Evolutionary conservation across 2,113 vertebrate genomes (phyloP).

Genomic region (Manacus vitellinus): DNA sequence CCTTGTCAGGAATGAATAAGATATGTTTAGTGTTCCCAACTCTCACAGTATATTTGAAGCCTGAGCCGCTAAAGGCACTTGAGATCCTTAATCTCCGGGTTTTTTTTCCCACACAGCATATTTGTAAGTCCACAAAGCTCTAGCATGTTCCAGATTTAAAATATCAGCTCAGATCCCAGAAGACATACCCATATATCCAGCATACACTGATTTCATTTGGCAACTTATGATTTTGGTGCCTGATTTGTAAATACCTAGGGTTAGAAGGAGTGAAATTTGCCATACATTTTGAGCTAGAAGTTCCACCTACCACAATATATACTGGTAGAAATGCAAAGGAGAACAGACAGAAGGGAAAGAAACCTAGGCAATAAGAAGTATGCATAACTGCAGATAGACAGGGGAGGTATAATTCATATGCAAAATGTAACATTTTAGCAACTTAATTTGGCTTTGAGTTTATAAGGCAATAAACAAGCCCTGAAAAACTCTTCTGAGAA

Average conservation of each 20-base stretch:
- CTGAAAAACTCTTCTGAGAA: constrained; percentile 57
- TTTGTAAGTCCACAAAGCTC: background rate
- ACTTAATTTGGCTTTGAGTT: constrained; percentile 69
- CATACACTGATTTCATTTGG: background rate
- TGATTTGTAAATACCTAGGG: background rate
- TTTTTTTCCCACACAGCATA: background rate
- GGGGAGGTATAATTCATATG: constrained; percentile 60
- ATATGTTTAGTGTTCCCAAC: background rate
- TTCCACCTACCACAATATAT: background rate
- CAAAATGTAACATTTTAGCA: constrained; percentile 66
- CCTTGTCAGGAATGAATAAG: background rate
- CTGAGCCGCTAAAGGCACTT: background rate
- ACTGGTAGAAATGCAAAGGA: background rate
- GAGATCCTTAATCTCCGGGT: background rate
- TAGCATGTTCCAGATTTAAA: background rate
- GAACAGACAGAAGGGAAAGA: background rate
- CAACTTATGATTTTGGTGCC: background rate
- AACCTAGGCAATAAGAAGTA: background rate
- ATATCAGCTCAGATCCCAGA: background rate
- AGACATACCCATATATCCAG: background rate
- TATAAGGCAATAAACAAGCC: constrained; percentile 61
- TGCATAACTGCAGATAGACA: background rate
- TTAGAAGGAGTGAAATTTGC: background rate
- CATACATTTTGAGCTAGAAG: background rate
- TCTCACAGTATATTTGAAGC: background rate